phyloP scores from a whole-genome alignment of 1,140 invertebrate species.

The Camponotus floridanus region DNA sequence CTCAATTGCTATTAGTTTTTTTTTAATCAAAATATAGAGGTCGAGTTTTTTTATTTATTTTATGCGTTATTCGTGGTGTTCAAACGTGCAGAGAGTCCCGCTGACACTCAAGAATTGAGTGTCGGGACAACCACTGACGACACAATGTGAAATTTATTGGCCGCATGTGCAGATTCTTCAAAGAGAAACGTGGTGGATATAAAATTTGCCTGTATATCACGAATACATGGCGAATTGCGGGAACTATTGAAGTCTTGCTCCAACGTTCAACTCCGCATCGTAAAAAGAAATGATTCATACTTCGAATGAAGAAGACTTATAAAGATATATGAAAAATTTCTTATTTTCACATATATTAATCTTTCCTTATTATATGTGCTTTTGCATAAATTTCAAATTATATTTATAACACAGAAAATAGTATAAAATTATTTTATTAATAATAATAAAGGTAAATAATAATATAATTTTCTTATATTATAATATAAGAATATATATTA shows the following conservation, averaged over 20 bases:
- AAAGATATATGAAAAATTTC: not conserved
- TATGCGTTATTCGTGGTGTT: constrained; percentile 45
- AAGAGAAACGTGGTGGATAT: constrained; percentile 51
- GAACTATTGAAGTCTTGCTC: constrained; percentile 48
- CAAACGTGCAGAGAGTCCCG: constrained; percentile 65
- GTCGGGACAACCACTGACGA: constrained; percentile 50
- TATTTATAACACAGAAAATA: not conserved
- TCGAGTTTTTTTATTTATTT: constrained; percentile 68
- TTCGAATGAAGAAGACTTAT: not conserved
- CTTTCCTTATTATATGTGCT: too few relatives aligned
- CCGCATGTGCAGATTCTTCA: constrained; percentile 64
- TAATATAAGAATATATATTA: too few relatives aligned
- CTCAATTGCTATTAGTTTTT: constrained; percentile 9
- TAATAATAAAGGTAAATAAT: not conserved
- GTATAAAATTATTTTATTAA: not conserved
- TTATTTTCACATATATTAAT: not conserved
- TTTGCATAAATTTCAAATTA: too few relatives aligned
- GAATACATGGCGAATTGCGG: constrained; percentile 21
- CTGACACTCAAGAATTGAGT: constrained; percentile 66
- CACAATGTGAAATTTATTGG: constrained; percentile 74
- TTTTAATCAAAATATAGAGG: constrained; percentile 16
- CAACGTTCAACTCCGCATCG: constrained; percentile 15
- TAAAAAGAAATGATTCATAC: constrained; percentile 31
- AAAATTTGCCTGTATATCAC: constrained; percentile 56
- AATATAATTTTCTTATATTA: not conserved